Evolutionary conservation across 2,797 vertebrate genomes (phyloP), one percentile per base, ranked within the genome.

Genomic region (Microchirus variegatus): DNA sequence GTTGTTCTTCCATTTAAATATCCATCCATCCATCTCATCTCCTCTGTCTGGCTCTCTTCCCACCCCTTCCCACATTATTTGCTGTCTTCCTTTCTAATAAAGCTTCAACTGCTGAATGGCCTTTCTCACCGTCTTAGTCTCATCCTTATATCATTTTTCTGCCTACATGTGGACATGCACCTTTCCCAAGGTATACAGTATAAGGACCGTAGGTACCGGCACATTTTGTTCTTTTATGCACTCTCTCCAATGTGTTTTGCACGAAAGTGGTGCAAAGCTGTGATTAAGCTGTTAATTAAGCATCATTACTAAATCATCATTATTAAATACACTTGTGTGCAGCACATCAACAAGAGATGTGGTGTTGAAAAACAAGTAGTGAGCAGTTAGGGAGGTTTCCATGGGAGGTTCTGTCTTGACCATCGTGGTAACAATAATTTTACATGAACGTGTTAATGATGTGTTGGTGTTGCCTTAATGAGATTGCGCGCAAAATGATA

Each of bases 251-350:
- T n/a, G 7, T 37, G 55, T 16, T 19, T 56, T 31, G 19, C 40
- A 9, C 11, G 49, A 13, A 40, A 52, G 40, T 51, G 53, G 31
- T 68, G 57, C 19, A 44, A 70, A 72, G 67, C 57, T 81, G 62
- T 75, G 62, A 82, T 73, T 72, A 74, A 67, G 57, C 56, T 40
- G 46, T 70, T 75, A 70, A 73, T 80, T 77, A 69, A 67, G 50
- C 51, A 45, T 61, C 26, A 64, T 69, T 67, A 69, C 67, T 69
- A 64, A 53, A 70, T 60, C 59, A 53, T 56, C 75, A 44, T 44
- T 15, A 31, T 2, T 63, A 55, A 63, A n/a, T n/a, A n/a, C n/a
- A n/a, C n/a, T n/a, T n/a, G n/a, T 44, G 35, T 63, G 3, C 36
- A 26, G 26, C 26, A 26, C 26, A 26, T 26, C 5, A 26, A 26